These are phyloP conservation scores for Psittacus erithacus DNA, from an alignment of 2,113 vertebrate genomes.

Conservation along the genomic window DNA sequence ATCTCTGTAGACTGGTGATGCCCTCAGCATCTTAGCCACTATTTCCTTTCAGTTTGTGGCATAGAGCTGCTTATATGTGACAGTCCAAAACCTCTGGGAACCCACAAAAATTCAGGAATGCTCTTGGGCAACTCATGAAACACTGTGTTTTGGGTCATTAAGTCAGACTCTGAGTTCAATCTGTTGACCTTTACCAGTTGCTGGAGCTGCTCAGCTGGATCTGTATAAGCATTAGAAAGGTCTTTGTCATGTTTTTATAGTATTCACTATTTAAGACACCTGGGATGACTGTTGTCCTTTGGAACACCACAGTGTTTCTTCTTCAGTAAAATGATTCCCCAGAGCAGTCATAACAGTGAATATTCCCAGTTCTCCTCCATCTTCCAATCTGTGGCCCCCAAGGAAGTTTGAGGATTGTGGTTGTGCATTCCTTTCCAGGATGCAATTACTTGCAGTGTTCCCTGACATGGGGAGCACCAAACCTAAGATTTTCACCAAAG, in stretches of 20 bases:
- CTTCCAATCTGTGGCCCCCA: not conserved
- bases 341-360: not conserved
- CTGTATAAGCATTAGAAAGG: not conserved
- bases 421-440: not conserved
- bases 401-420: not conserved
- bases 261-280: not conserved
- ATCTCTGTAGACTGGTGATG: not conserved
- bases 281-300: not conserved
- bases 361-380: not conserved
- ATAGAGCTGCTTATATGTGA: not conserved
- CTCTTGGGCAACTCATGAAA: not conserved
- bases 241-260: not conserved
- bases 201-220: not conserved
- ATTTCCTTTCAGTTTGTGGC: not conserved
- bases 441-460: not conserved
- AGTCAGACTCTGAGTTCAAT: not conserved
- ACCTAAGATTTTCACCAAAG: not conserved
- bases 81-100: not conserved
- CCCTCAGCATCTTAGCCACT: not conserved
- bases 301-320: not conserved
- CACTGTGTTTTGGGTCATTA: not conserved
- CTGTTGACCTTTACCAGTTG: not conserved
- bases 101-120: not conserved
- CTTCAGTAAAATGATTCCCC: not conserved
- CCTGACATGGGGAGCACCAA: not conserved